These are phyloP conservation scores for Oreochromis spilurus DNA, from an alignment of 2,113 vertebrate genomes.

Conservation along the genomic window DNA sequence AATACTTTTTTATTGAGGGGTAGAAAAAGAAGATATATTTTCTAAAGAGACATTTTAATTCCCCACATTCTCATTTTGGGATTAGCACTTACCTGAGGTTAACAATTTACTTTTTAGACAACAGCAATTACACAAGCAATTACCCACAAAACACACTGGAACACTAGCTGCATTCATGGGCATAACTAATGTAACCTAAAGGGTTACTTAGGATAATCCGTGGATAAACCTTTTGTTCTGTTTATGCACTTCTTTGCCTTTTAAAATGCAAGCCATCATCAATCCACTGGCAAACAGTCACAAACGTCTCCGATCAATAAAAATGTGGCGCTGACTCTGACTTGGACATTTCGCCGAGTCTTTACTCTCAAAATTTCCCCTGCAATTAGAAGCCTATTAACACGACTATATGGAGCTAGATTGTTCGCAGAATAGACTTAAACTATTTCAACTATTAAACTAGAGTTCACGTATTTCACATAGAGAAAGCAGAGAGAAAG, in stretches of 20 bases:
- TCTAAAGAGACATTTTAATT: not conserved
- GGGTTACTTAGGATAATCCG: not conserved
- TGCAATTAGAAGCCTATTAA: not conserved
- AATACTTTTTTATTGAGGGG: not conserved
- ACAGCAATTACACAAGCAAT: not conserved
- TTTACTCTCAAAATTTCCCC: not conserved
- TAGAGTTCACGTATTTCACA: not conserved
- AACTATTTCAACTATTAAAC: not conserved
- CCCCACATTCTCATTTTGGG: not conserved
- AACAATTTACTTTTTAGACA: not conserved
- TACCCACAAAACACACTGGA: not conserved
- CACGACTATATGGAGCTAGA: not conserved
- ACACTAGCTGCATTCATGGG: not conserved
- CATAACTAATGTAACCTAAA: not conserved
- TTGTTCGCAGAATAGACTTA: not conserved
- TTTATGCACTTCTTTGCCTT: not conserved
- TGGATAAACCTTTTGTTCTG: not conserved
- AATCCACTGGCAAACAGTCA: not conserved
- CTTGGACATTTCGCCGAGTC: not conserved
- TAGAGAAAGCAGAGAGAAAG: not conserved
- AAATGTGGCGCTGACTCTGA: not conserved
- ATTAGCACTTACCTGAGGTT: not conserved
- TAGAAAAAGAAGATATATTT: not conserved
- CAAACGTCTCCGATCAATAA: not conserved
- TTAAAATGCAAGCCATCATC: not conserved